Base-by-base conservation (phyloP, 2,113 vertebrate genomes). In the Cottus gobio region DNA sequence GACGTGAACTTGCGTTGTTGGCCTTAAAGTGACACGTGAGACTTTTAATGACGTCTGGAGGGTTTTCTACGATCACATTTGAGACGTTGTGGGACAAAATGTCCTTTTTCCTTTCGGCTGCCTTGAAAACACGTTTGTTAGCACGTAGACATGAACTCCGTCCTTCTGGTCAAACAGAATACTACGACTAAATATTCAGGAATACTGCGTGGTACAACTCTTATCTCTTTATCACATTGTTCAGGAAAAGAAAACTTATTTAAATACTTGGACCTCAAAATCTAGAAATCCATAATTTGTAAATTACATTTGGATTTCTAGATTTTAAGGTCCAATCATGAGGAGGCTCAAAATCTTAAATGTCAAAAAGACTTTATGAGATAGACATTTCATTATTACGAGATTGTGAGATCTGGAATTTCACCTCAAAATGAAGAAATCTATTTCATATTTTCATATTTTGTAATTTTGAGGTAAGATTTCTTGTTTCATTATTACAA, bases 1-100 rank as follows among this genome's bases (percentile, higher is more conserved):
- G 6, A 24, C 7, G 3, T 67, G 52, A 57, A 75, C 56, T 22
- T 31, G 50, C 26, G 2, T 1, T 1, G 22, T 28, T n/a, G 20
- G 76, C 71, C 65, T 79, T 79, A 66, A 36, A 65, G 46, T 37
- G 10, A 39, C 48, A 12, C 5, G 0, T 8, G 24, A 75, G 39
- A 10, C 42, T 16, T 70, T 46, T 2, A 31, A 22, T 22, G 7
- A 28, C 48, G 20, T 42, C 15, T 20, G 30, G 7, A 34, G 16
- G 26, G 4, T 6, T 67, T 58, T 46, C 52, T 46, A 36, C 50
- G 11, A 48, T 54, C 39, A 52, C 20, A 1, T 69, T 31, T 39
- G 13, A 62, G 8, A 60, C 22, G 1, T 15, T 44, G n/a, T n/a
- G n/a, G n/a, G n/a, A n/a, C n/a, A n/a, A n/a, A n/a, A n/a, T n/a